These are phyloP conservation scores for Nephrocerus scutellatus DNA, from an alignment of 2,888 invertebrate species.

Conservation along the genomic window DNA sequence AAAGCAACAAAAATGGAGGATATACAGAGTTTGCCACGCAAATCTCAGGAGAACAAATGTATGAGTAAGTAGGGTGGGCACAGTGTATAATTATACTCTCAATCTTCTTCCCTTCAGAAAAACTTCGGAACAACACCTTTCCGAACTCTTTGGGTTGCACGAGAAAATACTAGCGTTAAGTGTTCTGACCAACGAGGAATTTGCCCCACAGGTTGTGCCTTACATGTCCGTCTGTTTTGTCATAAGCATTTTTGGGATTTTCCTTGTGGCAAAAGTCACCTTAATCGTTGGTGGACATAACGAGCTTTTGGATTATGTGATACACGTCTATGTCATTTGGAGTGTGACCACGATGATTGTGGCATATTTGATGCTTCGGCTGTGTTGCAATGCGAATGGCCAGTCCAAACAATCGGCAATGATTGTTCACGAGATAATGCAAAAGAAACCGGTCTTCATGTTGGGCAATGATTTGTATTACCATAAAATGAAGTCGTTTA, in stretches of 20 bases:
- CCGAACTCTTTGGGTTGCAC: slow-evolving; percentile 42
- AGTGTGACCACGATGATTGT: slow-evolving; percentile 37
- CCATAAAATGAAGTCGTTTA: slow-evolving; percentile 48
- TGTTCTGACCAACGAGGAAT: slow-evolving; percentile 38
- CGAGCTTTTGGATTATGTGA: slow-evolving; percentile 34
- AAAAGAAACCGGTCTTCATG: slow-evolving; percentile 47
- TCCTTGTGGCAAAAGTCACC: slow-evolving; percentile 43
- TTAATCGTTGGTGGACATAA: slow-evolving; percentile 39
- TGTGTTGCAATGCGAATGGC: slow-evolving; percentile 41
- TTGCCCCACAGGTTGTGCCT: slow-evolving; percentile 41
- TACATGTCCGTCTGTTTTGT: slow-evolving; percentile 44
- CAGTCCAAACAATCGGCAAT: slow-evolving; percentile 44
- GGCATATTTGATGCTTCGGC: slow-evolving; percentile 38
- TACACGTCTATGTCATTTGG: slow-evolving; percentile 41
- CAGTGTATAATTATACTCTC: not conserved
- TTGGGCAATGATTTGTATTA: slow-evolving; percentile 45
- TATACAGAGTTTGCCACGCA: slow-evolving; percentile 21
- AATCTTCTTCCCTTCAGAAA: slow-evolving; percentile 22
- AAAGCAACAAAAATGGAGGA: slow-evolving; percentile 23
- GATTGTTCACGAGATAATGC: slow-evolving; percentile 47
- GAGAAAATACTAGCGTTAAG: slow-evolving; percentile 42
- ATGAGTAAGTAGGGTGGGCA: slow-evolving; percentile 27
- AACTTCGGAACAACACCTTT: slow-evolving; percentile 39
- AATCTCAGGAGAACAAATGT: slow-evolving; percentile 20
- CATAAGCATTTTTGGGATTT: slow-evolving; percentile 43